Evolutionary conservation across 2,113 vertebrate genomes (phyloP).

Genomic region (Lophura nycthemera): DNA sequence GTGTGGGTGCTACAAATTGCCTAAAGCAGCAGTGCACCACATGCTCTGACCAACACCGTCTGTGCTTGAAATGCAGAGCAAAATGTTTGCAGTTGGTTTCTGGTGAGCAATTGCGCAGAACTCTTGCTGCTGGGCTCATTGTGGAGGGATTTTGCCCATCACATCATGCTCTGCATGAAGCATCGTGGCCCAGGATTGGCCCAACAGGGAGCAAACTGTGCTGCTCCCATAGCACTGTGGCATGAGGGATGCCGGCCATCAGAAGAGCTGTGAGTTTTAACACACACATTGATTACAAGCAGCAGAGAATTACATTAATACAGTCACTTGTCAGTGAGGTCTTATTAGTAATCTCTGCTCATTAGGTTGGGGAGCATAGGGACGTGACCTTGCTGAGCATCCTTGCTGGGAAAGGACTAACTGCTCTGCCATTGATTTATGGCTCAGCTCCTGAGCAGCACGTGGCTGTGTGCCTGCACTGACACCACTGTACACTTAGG

Average conservation of each 20-base stretch:
- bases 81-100: neutral
- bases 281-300: slow-evolving; percentile 40
- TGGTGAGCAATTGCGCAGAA: neutral
- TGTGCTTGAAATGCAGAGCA: fast-evolving
- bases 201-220: fast-evolving
- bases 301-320: slow-evolving; percentile 56
- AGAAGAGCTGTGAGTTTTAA: neutral
- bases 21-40: neutral
- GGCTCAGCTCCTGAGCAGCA: neutral
- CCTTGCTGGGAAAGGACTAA: slow-evolving; percentile 16
- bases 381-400: slow-evolving; percentile 44
- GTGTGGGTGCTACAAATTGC: neutral
- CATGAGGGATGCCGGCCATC: neutral
- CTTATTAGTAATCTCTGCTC: slow-evolving; percentile 55
- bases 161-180: neutral
- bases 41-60: neutral
- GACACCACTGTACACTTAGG: fast-evolving
- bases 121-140: neutral
- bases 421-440: slow-evolving; percentile 9
- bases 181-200: fast-evolving
- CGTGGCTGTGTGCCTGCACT: neutral
- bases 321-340: slow-evolving; percentile 55
- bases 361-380: slow-evolving; percentile 46
- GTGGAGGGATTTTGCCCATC: neutral
- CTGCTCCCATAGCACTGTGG: neutral